Evolutionary conservation across 2,888 invertebrate genomes (phyloP).

Genomic region (Drosophila flavopinicola): DNA sequence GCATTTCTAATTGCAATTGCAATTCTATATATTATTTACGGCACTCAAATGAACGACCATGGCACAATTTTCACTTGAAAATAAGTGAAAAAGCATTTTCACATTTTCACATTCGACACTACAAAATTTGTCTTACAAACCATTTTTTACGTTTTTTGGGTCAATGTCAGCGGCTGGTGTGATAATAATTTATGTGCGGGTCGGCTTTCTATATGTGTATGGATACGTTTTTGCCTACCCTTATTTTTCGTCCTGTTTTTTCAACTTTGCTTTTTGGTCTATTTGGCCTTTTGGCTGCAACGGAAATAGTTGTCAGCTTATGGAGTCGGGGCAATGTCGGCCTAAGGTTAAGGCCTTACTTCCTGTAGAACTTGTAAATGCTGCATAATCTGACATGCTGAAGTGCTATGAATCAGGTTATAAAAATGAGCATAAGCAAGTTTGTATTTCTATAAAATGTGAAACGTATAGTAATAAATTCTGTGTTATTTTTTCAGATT

Average conservation of each 20-base stretch:
- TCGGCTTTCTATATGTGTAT: neutral
- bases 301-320: constrained; percentile 32
- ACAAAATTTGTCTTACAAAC: constrained; percentile 28
- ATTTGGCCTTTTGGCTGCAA: constrained; percentile 14
- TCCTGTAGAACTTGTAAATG: constrained; percentile 12
- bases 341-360: constrained; percentile 2
- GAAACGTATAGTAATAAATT: neutral
- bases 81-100: constrained; percentile 16
- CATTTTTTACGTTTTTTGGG: constrained; percentile 29
- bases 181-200: constrained; percentile 48
- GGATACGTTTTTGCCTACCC: constrained; percentile 10
- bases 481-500: neutral
- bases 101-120: constrained; percentile 4
- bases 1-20: constrained; percentile 24
- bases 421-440: constrained; percentile 4
- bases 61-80: constrained; percentile 21
- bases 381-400: constrained; percentile 13
- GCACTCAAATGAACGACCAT: constrained; percentile 9
- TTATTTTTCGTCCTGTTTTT: constrained; percentile 22
- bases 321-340: neutral
- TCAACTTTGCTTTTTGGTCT: constrained; percentile 25
- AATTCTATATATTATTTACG: constrained; percentile 26
- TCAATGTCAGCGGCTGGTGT: constrained; percentile 50
- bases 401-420: constrained; percentile 19
- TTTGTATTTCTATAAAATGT: neutral